phyloP scores from a whole-genome alignment of 2,888 invertebrate genomes.

The Mesorhabditis sp. region DNA sequence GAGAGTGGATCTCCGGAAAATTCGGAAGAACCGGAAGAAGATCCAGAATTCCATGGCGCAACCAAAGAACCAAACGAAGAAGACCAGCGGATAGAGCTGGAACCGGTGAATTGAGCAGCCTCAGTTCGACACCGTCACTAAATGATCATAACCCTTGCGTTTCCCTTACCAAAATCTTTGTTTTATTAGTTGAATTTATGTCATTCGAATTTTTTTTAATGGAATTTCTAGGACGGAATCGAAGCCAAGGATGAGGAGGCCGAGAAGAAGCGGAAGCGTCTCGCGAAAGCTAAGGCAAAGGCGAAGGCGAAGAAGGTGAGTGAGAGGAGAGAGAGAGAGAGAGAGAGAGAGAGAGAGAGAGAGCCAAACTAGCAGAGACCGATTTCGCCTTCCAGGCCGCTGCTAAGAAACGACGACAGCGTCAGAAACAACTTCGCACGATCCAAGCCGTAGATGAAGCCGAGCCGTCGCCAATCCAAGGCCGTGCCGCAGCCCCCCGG shows the following conservation, averaged over 20 bases:
- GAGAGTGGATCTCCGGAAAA: too few relatives aligned
- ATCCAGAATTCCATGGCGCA: too few relatives aligned
- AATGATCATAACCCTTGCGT: neutral
- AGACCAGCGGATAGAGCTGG: too few relatives aligned
- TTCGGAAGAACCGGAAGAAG: too few relatives aligned
- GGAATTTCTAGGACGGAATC: constrained; percentile 8
- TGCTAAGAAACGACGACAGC: neutral
- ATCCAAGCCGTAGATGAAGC: neutral
- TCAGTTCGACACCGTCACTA: too few relatives aligned
- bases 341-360: neutral
- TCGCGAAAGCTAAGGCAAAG: constrained; percentile 8
- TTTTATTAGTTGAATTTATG: neutral
- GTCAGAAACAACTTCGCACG: neutral
- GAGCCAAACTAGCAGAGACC: neutral
- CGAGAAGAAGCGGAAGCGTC: constrained; percentile 10
- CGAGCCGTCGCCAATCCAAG: neutral
- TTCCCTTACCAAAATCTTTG: neutral
- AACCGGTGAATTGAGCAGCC: too few relatives aligned
- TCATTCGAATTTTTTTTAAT: too few relatives aligned
- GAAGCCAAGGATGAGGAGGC: neutral
- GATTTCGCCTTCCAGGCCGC: neutral
- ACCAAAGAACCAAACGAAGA: too few relatives aligned
- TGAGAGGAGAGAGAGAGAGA: constrained; percentile 6
- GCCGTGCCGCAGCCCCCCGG: neutral
- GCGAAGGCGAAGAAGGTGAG: constrained; percentile 8